Evolutionary conservation across 23 tunicate genomes (phyloP).

Genomic region (Styela plicata): DNA sequence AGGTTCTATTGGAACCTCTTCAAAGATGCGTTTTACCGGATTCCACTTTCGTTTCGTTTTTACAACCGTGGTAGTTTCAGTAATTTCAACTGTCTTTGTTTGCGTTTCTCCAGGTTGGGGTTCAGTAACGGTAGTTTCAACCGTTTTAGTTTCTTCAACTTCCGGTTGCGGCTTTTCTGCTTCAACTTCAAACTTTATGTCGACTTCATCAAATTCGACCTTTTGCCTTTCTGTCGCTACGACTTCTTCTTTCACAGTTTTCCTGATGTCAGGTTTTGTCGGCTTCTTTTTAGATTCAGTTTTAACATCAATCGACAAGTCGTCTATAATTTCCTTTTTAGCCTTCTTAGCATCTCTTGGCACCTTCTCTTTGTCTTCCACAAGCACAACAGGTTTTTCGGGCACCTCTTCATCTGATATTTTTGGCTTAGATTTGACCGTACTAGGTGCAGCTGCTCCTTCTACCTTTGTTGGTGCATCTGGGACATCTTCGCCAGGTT

Average conservation of each 20-base stretch:
- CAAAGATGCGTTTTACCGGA: not conserved
- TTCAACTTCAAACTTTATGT: not conserved
- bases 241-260: constrained; percentile 3
- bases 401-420: not conserved
- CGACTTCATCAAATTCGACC: not conserved
- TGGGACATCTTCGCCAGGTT: not conserved
- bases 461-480: not conserved
- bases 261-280: not conserved
- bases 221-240: not conserved
- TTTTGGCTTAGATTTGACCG: not conserved
- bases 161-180: not conserved
- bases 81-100: not conserved
- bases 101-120: constrained; percentile 18
- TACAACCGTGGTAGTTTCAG: not conserved
- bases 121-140: constrained; percentile 8
- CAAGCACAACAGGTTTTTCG: not conserved
- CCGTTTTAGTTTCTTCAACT: not conserved
- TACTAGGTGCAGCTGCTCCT: not conserved
- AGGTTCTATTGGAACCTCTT: not conserved
- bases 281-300: not conserved
- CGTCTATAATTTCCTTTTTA: not conserved
- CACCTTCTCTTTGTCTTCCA: not conserved
- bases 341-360: not conserved
- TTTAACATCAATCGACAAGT: not conserved
- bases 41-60: not conserved